A percentile compares a stretch with the other conserved stretches of the same genome.
Evolutionary conservation across 2,797 vertebrate species (phyloP).

Genomic region (Nannoperca obscura): DNA sequence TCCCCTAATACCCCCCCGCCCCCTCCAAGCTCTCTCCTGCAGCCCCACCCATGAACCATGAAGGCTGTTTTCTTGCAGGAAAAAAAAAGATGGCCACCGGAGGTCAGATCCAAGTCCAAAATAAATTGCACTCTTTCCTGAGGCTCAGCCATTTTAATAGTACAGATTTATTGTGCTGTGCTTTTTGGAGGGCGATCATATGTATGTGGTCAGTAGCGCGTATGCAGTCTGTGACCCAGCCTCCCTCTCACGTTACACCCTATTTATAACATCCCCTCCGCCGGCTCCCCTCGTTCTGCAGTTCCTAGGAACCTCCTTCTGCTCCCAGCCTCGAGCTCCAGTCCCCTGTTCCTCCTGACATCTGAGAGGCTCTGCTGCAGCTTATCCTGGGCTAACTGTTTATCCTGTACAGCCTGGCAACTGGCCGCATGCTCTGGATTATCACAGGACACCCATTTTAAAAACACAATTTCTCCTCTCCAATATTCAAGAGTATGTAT

Average conservation of each 20-base stretch:
- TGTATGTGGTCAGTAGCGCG: conserved; percentile 93
- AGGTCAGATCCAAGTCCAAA: conserved; percentile 78
- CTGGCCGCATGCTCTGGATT: conserved; percentile 89
- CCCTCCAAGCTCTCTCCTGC: background rate
- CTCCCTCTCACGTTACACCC: conserved; percentile 99
- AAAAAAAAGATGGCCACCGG: conserved; percentile 69
- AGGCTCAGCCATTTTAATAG: conserved; percentile 82
- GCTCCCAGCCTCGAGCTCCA: conserved; percentile 86
- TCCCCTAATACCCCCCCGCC: conserved; percentile 16
- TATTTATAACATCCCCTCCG: conserved; percentile 98
- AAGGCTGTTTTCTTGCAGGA: conserved; percentile 54
- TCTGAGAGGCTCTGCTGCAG: conserved; percentile 88
- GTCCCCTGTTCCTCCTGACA: conserved; percentile 85
- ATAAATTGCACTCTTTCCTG: conserved; percentile 79
- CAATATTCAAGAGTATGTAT: conserved; percentile 23
- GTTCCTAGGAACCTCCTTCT: conserved; percentile 92
- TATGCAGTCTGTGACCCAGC: conserved; percentile 93
- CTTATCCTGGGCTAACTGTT: conserved; percentile 86
- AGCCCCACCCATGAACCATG: conserved; percentile 59
- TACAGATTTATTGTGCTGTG: conserved; percentile 83
- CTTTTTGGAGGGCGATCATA: conserved; percentile 90
- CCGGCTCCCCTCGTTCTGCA: conserved; percentile 90
- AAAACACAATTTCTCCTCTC: conserved; percentile 59
- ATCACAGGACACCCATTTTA: conserved; percentile 80
- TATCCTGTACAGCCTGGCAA: conserved; percentile 86